A percentile compares a stretch with the other conserved stretches of the same genome.
These are phyloP conservation scores for Tigriopus californicus DNA, from an alignment of 2,888 invertebrate species.

Conservation along the genomic window DNA sequence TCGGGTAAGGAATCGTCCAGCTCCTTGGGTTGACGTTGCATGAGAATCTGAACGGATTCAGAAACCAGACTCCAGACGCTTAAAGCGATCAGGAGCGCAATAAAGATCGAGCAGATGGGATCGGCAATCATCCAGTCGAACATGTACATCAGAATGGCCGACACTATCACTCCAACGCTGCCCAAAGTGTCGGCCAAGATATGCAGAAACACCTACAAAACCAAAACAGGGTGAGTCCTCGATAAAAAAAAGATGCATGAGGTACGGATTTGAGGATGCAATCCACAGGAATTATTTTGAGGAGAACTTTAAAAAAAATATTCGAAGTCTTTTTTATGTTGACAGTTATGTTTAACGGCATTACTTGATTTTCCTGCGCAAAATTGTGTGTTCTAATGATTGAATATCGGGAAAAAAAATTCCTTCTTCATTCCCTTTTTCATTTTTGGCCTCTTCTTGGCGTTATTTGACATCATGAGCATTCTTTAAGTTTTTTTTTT, in stretches of 20 bases:
- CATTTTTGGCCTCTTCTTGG: too few relatives aligned
- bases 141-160: conserved; percentile 74
- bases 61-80: conserved; percentile 34
- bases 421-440: too few relatives aligned
- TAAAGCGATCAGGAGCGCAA: conserved; percentile 66
- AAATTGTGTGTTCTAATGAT: too few relatives aligned
- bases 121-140: conserved; percentile 99
- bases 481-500: too few relatives aligned
- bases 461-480: too few relatives aligned
- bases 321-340: too few relatives aligned
- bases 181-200: conserved; percentile 90
- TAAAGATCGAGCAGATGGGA: conserved; percentile 93
- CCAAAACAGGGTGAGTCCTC: conserved; percentile 27
- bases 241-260: too few relatives aligned
- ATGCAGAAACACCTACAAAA: conserved; percentile 89
- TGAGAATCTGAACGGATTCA: conserved; percentile 71
- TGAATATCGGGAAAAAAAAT: too few relatives aligned
- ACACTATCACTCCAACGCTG: conserved; percentile 89
- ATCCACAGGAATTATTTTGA: not conserved
- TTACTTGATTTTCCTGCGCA: too few relatives aligned
- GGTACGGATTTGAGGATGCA: too few relatives aligned
- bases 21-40: conserved; percentile 75
- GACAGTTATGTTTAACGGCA: too few relatives aligned
- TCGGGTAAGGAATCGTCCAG: conserved; percentile 66
- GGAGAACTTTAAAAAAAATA: not conserved